Evolutionary conservation across 2,113 vertebrate genomes (phyloP), one percentile per base, ranked within the genome.

Genomic region (Myiagra hebetior): DNA sequence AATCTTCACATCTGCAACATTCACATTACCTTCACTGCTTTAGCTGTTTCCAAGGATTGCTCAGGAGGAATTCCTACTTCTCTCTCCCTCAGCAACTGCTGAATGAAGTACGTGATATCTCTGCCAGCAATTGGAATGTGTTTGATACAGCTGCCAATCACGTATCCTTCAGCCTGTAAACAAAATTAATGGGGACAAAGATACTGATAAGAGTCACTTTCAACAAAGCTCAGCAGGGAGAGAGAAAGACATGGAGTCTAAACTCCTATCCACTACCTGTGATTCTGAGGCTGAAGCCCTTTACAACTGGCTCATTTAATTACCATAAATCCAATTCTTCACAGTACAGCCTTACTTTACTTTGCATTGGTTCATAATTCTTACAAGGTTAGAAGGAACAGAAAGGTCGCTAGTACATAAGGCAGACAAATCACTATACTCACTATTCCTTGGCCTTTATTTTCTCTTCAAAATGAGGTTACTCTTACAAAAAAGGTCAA

Each of bases 121-220:
- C 99, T 98, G 41, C 99, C 99, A 11, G 99, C 99, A 52, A 99
- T 99, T 96, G 99, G 99, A 97, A 99, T 99, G 98, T 99, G 99
- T 97, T 99, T 99, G 98, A 99, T 99, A 97, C 99, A 99, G 98
- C 99, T 99, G 97, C 99, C 99, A 91, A 99, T 99, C 44, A 99
- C 99, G 3, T 99, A 99, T 6, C 99, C 99, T 97, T 99, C 99
- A 91, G 99, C 99, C 99, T 99, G 96, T 4, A 81, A 77, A 23
- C 9, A 35, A 80, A 82, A 91, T 57, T 28, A 62, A 79, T 46
- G 31, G 33, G 16, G 41, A 93, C n/a, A 94, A 53, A 86, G 57
- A 46, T 11, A 47, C 31, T 81, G 42, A 1, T 33, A 92, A 76
- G 63, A 93, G 50, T 10, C 46, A 50, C 27, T 75, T 62, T 41